Base-by-base conservation (phyloP, 2,113 vertebrate genomes). In the Xenus cinereus region DNA sequence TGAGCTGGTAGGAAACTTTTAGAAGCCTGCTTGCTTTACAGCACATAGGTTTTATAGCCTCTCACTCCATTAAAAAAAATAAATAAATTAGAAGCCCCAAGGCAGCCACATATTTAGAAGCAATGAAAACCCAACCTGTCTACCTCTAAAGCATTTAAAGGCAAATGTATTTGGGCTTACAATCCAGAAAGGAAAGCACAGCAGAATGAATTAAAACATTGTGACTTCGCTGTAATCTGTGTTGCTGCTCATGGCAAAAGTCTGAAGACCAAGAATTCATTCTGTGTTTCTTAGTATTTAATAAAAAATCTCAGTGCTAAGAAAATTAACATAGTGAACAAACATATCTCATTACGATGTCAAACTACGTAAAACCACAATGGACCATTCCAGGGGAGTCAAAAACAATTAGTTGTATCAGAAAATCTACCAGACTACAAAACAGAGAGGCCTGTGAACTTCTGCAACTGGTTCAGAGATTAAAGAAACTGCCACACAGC, bases 21-120 rank as follows among this genome's bases (percentile, higher is more conserved):
- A 6, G 72, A 89, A 46, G 81, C 60, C 94, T 95, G 94, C 51
- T 78, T 94, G 90, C 76, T 97, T 94, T 94, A 97, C 87, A 94
- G 91, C 88, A 75, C 90, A 91, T 91, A 92, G 93, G 50, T 97
- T 98, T 98, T 98, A 98, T 84, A 89, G 92, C 50, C 96, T 98
- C 89, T 28, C 96, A 98, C 97, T 96, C 94, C 91, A 97, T 97
- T 98, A 97, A 98, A 97, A 97, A 96, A 97, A 97, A 98, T 82
- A 97, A 97, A 98, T 94, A 98, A 98, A 97, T 97, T 97, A 96
- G 95, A 97, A 97, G 57, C 82, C 97, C 93, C 86, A 87, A 97
- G 98, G 96, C 98, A 84, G 81, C 77, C 76, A 87, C 83, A 53
- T 98, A 95, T 94, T 97, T 96, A 88, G 94, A 97, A 96, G 96